Base-by-base conservation (phyloP, 2,888 invertebrate genomes). In the Nematopogon swammerdamellus region DNA sequence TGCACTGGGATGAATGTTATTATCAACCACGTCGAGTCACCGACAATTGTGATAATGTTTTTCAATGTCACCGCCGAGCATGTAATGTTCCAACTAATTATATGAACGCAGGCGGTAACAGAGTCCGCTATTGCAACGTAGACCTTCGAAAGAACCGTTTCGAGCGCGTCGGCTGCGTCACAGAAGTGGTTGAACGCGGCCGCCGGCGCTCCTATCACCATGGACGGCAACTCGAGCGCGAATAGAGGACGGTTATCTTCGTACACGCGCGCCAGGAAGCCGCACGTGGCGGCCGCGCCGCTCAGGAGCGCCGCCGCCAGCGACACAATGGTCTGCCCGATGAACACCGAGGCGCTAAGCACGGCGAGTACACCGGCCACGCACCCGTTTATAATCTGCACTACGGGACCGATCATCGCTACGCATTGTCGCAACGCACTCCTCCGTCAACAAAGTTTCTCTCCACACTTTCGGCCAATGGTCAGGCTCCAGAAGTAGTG, bases 1-100 rank as follows among this genome's bases (percentile, higher is more conserved):
- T 77, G 71, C 43, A 77, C 53, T 48, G 77, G 77, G 45, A 79
- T 51, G 60, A 77, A 77, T 49, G 74, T 74, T 47, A 79, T 48
- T 48, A 74, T 57, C 43, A 77, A 59, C 77, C 77, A 79, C 51
- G 68, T 51, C 19, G 72, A 65, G 55, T 74, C 68, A 20, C 77
- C 77, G 18, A 69, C 48, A 55, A 72, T 64, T 59, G 76, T 60
- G 30, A 68, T 47, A 48, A 63, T 56, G 56, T 62, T 70, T 58
- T 67, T 69, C 14, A 71, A 14, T 3, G n/a, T 14, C 14, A 36
- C 3, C n/a, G 14, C 36, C 3, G 14, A 3, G 3, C 8, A 3
- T 3, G 11, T 36, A 14, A 36, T 8, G n/a, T 14, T 36, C 11
- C 6, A 36, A 14, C 8, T 8, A 3, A 36, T 3, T 14, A 36